phyloP scores from a whole-genome alignment of 2,888 invertebrate species.

The Dermolepida albohirtum region DNA sequence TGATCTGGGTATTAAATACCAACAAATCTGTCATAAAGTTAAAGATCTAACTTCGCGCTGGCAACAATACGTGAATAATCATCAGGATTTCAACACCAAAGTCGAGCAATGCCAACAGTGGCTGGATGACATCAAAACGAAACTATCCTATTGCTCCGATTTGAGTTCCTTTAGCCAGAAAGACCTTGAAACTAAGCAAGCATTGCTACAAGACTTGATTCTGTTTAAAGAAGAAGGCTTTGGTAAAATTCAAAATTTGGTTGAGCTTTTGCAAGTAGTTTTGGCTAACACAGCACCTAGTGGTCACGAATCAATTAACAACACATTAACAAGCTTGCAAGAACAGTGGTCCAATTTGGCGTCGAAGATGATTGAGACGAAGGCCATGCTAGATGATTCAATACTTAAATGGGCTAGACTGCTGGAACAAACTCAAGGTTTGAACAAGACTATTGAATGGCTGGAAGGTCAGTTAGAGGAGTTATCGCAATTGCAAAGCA shows the following conservation, averaged over 20 bases:
- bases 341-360: constrained; percentile 91
- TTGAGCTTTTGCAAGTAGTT: constrained; percentile 92
- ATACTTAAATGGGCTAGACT: constrained; percentile 93
- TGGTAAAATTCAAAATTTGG: constrained; percentile 85
- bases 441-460: constrained; percentile 84
- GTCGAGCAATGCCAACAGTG: constrained; percentile 84
- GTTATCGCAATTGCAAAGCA: constrained; percentile 79
- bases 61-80: constrained; percentile 90
- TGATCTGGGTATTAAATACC: constrained; percentile 92
- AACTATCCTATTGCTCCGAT: constrained; percentile 89
- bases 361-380: constrained; percentile 90
- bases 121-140: constrained; percentile 85
- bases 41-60: constrained; percentile 92
- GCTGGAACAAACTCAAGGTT: constrained; percentile 86
- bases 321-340: constrained; percentile 84
- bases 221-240: constrained; percentile 95
- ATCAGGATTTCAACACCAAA: constrained; percentile 88
- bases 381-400: constrained; percentile 87
- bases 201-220: constrained; percentile 86
- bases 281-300: constrained; percentile 90
- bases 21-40: constrained; percentile 88
- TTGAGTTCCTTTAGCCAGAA: constrained; percentile 84
- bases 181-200: constrained; percentile 86
- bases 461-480: constrained; percentile 81
- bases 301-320: constrained; percentile 89